Evolutionary conservation across 2,113 vertebrate genomes (phyloP).

Genomic region (Larimichthys crocea): DNA sequence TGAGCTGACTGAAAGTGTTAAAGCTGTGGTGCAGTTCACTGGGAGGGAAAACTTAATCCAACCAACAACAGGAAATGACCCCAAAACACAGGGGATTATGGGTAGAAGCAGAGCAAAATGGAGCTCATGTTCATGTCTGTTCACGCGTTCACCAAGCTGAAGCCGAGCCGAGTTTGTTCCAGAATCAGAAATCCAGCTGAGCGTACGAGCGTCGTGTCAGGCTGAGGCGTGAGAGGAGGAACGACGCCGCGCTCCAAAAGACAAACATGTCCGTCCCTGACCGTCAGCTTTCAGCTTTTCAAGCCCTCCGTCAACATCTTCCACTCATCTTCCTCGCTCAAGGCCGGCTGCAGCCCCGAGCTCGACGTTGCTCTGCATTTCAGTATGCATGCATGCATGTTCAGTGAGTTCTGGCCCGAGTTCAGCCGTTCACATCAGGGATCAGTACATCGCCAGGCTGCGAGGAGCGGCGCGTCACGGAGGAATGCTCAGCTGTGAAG

Average conservation of each 20-base stretch:
- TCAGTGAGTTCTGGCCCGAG: conserved; percentile 34
- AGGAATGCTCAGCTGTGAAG: not conserved
- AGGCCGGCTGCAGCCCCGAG: conserved; percentile 16
- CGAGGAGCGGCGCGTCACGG: conserved; percentile 12
- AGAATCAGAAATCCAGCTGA: not conserved
- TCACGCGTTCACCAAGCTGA: not conserved
- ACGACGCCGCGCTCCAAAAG: not conserved
- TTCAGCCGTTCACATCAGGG: conserved; percentile 36
- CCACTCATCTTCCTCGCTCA: conserved; percentile 25
- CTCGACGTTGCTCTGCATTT: conserved; percentile 21
- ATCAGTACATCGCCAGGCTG: conserved; percentile 19
- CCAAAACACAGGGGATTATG: conserved; percentile 38
- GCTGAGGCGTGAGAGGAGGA: not conserved
- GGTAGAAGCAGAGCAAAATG: conserved; percentile 17
- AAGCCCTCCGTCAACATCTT: conserved; percentile 4
- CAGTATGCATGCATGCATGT: conserved; percentile 50
- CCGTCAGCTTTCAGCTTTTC: conserved; percentile 27
- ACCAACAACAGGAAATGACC: conserved; percentile 11
- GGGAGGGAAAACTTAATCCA: conserved; percentile 27
- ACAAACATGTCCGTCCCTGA: conserved; percentile 4
- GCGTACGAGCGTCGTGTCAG: not conserved
- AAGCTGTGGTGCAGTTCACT: conserved; percentile 22
- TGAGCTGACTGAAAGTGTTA: not conserved
- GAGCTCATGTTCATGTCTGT: conserved; percentile 29
- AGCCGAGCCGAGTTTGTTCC: not conserved